Percentiles rank a stretch among this genome's conserved stretches.
Evolutionary conservation across 1,140 invertebrate species (phyloP).

Genomic region (Coptotermes formosanus): DNA sequence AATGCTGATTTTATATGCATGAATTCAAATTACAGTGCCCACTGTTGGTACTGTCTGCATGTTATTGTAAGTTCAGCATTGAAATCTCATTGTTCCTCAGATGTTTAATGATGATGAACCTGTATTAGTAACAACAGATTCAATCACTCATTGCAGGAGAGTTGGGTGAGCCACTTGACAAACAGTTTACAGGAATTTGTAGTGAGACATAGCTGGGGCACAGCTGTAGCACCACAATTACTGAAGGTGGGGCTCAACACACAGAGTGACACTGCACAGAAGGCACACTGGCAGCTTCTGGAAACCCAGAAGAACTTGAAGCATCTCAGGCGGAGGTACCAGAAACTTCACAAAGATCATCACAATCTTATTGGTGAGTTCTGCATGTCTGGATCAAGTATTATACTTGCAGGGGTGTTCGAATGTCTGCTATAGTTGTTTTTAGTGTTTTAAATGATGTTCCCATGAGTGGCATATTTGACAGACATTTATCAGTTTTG

Average conservation of each 20-base stretch:
- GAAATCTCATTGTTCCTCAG: too few species aligned
- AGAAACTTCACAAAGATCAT: conserved; percentile 48
- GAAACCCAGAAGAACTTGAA: conserved; percentile 42
- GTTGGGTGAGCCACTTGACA: background rate
- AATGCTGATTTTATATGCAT: too few species aligned
- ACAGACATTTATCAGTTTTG: too few species aligned
- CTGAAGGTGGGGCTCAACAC: conserved; percentile 29
- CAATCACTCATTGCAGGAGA: background rate
- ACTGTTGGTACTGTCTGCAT: too few species aligned
- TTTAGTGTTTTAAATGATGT: too few species aligned
- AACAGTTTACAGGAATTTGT: conserved; percentile 26
- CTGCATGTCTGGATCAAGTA: background rate
- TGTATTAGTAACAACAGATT: too few species aligned
- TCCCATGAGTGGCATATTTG: too few species aligned
- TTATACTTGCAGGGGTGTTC: too few species aligned
- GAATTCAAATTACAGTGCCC: too few species aligned
- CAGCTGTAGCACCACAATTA: conserved; percentile 5
- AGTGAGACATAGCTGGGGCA: conserved; percentile 36
- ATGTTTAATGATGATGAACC: too few species aligned
- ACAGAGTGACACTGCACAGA: background rate
- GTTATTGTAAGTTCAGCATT: too few species aligned
- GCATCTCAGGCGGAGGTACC: conserved; percentile 45
- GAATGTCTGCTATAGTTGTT: too few species aligned
- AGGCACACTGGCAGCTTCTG: background rate
- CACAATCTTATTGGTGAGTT: conserved; percentile 45